Evolutionary conservation across 1,140 invertebrate species (phyloP), one percentile per base, ranked within the genome.

Genomic region (Reticulitermes speratus): DNA sequence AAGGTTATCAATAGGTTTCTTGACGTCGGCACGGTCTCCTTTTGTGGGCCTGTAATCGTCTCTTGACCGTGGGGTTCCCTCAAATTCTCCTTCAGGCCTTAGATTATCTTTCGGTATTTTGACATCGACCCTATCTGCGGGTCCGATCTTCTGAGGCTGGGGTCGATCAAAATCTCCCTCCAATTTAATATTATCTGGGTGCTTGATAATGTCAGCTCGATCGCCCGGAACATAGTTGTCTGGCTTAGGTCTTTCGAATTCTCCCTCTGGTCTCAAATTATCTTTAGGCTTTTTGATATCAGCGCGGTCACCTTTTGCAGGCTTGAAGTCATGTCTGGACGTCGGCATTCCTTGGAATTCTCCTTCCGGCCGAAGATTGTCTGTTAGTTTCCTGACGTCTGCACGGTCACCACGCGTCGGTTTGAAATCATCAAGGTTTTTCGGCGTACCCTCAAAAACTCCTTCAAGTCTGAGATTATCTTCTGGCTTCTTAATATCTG

Each of bases 361-460:
- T 30, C 94, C 95, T 90, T 94, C 94, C 86, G 93, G 92, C 88
- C 90, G 91, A 30, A 94, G 90, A 89, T 95, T 95, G 90, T 96
- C 94, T 88, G 93, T 91, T 82, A 93, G 93, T 89, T 91, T 93
- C 65, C 92, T 92, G 55, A 93, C 93, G 19, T 92, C 90, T 65
- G 93, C 92, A 88, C 93, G 91, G 87, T 95, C 94, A 0, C 92
- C 91, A 25, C 83, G 88, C n/a, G 83, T 88, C 19, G 88, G 88
- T 23, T 87, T 88, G 87, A 90, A 91, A 87, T 91, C 91, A 87
- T 91, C 91, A n/a, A 89, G 87, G 84, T 89, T 89, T 48, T 89
- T 59, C 75, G 19, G 90, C 90, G 87, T 88, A 89, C 86, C 90
- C 87, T 87, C 88, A 88, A 95, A 95, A 86, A 94, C 93, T 30